phyloP scores from a whole-genome alignment of 2,797 vertebrate genomes.

The Choloepus didactylus region DNA sequence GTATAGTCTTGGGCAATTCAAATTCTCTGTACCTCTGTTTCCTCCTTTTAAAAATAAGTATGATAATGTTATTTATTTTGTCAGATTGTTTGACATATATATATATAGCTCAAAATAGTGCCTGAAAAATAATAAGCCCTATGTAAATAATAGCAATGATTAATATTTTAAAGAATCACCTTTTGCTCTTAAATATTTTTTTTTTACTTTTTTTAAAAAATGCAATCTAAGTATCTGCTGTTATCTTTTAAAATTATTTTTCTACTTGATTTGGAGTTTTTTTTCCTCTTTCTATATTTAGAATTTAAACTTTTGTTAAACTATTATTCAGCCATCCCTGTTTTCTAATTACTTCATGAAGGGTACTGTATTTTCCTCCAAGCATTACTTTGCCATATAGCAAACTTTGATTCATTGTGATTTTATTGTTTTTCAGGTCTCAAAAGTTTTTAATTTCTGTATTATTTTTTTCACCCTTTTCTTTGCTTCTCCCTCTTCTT shows the following conservation, averaged over 20 bases:
- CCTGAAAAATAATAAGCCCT: neutral
- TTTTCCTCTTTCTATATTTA: neutral
- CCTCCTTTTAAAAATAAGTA: neutral
- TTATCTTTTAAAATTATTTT: neutral
- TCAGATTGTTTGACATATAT: neutral
- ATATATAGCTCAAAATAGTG: neutral
- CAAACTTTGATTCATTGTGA: neutral
- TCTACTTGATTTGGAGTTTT: neutral
- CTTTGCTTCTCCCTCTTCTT: neutral
- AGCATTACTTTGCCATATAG: neutral
- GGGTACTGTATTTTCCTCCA: neutral
- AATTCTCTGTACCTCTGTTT: neutral
- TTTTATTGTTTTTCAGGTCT: neutral
- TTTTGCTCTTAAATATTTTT: neutral
- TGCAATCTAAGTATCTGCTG: neutral
- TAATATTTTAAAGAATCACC: neutral
- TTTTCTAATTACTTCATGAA: neutral
- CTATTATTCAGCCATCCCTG: neutral
- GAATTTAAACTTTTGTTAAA: neutral
- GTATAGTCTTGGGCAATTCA: neutral
- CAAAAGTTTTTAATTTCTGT: neutral
- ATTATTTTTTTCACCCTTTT: neutral
- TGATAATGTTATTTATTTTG: neutral
- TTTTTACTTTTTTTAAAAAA: neutral
- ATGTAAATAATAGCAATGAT: neutral